Percentiles rank a stretch among this genome's conserved stretches.
phyloP scores from a whole-genome alignment of 2,113 vertebrate species.

The Mohoua ochrocephala region DNA sequence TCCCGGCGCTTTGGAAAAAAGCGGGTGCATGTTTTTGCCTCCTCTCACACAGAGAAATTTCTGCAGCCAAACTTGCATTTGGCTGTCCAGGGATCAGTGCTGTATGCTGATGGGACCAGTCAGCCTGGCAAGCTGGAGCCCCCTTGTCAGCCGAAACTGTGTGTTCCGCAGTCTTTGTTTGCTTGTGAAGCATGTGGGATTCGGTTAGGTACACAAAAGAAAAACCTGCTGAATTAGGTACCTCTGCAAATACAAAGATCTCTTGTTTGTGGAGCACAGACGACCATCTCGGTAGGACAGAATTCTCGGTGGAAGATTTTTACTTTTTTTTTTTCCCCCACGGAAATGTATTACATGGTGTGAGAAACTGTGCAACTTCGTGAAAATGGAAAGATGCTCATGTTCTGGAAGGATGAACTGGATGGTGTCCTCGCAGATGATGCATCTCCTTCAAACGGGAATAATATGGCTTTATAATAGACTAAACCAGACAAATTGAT shows the following conservation, averaged over 20 bases:
- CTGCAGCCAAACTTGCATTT: not conserved
- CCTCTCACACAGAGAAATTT: fast-evolving
- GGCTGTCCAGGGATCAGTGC: not conserved
- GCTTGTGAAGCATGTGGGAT: not conserved
- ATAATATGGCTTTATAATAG: slow-evolving; percentile 36
- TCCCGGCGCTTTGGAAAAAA: not conserved
- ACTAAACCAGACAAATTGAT: slow-evolving; percentile 17
- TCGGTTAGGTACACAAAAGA: not conserved
- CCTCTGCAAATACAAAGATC: not conserved
- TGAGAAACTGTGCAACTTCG: not conserved
- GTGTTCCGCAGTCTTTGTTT: not conserved
- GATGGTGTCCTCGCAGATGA: slow-evolving; percentile 1
- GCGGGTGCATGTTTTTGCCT: fast-evolving
- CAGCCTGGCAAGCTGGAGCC: not conserved
- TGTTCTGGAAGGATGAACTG: slow-evolving; percentile 37
- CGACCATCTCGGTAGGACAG: not conserved
- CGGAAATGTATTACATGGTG: not conserved
- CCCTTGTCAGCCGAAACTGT: not conserved
- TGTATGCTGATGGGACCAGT: not conserved
- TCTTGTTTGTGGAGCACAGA: not conserved
- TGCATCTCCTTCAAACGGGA: not conserved
- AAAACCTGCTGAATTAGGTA: not conserved
- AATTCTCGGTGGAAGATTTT: not conserved
- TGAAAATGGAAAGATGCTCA: not conserved
- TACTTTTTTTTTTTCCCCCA: not conserved